phyloP scores from a whole-genome alignment of 2,888 invertebrate species.

The Cheilosia pagana region DNA sequence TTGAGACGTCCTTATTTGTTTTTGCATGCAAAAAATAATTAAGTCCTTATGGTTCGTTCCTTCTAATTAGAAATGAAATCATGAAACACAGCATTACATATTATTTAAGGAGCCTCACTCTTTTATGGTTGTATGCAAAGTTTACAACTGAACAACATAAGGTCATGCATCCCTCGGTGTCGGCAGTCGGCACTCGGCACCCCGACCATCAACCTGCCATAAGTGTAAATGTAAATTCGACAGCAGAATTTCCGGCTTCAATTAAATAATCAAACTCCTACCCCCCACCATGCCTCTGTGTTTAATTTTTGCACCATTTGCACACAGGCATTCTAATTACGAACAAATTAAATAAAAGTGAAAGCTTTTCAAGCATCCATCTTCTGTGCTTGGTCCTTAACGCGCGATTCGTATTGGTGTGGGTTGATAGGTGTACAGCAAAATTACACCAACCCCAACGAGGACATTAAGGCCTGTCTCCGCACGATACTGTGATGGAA shows the following conservation, averaged over 20 bases:
- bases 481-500: constrained; percentile 11
- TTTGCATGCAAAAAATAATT: constrained; percentile 40
- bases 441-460: not conserved
- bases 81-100: constrained; percentile 55
- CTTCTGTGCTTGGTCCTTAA: constrained; percentile 12
- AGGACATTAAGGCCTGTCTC: constrained; percentile 19
- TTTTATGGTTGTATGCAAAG: not conserved
- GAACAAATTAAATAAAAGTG: constrained; percentile 73
- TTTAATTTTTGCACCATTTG: constrained; percentile 72
- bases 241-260: constrained; percentile 68
- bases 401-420: constrained; percentile 21
- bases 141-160: not conserved
- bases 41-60: constrained; percentile 55
- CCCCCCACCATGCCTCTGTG: constrained; percentile 27
- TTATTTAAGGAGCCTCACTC: constrained; percentile 32
- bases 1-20: constrained; percentile 2
- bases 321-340: constrained; percentile 74
- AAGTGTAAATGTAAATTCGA: constrained; percentile 74
- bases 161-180: not conserved
- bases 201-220: constrained; percentile 24
- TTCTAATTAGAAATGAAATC: constrained; percentile 63
- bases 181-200: not conserved
- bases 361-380: constrained; percentile 70
- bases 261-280: constrained; percentile 69
- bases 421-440: not conserved